These are phyloP conservation scores for Drosophila diplacantha DNA, from an alignment of 2,888 invertebrate species.

Conservation along the genomic window DNA sequence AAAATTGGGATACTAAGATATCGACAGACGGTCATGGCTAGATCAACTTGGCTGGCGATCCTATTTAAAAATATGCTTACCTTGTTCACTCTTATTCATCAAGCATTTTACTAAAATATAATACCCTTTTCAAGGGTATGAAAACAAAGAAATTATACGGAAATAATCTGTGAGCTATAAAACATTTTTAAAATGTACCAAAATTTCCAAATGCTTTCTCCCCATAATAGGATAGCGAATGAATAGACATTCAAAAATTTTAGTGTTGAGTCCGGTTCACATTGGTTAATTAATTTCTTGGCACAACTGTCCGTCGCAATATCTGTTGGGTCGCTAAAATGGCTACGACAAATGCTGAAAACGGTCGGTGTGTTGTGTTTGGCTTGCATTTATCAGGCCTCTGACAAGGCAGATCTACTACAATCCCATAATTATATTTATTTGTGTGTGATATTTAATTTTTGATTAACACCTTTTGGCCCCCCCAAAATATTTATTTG, in stretches of 20 bases:
- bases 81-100: neutral
- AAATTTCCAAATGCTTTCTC: conserved; percentile 23
- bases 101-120: neutral
- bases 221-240: neutral
- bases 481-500: conserved; percentile 55
- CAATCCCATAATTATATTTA: conserved; percentile 4
- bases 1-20: neutral
- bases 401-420: conserved; percentile 25
- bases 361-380: conserved; percentile 12
- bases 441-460: conserved; percentile 15
- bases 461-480: conserved; percentile 57
- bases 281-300: conserved; percentile 59
- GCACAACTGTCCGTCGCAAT: conserved; percentile 36
- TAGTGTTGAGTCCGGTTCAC: conserved; percentile 27
- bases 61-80: neutral
- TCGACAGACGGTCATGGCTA: neutral
- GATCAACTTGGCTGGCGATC: neutral
- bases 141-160: neutral
- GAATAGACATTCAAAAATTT: conserved; percentile 14
- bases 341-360: conserved; percentile 9
- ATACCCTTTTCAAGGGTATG: neutral
- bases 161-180: conserved; percentile 2
- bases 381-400: conserved; percentile 24
- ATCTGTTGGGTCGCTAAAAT: conserved; percentile 20
- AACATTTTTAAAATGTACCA: conserved; percentile 6